phyloP scores from a whole-genome alignment of 1,140 invertebrate genomes.

The Matsumurasca onukii region DNA sequence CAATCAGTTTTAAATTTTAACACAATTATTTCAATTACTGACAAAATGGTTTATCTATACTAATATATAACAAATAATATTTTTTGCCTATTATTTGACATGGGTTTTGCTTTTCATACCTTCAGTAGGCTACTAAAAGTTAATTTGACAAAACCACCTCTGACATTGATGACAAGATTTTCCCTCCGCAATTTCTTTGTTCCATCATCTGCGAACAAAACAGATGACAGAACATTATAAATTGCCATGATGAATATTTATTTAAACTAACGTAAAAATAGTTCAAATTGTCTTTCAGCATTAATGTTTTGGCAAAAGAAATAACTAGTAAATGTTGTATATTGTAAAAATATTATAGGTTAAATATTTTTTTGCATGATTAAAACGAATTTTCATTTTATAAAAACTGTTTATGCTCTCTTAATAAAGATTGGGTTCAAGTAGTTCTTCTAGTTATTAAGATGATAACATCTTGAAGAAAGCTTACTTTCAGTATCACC shows the following conservation, averaged over 20 bases:
- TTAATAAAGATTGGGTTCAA: too few species aligned
- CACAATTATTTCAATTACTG: not conserved
- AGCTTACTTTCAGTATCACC: too few species aligned
- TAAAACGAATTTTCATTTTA: too few species aligned
- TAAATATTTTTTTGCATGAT: too few species aligned
- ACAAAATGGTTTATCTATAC: not conserved
- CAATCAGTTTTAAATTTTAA: not conserved
- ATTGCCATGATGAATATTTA: not conserved
- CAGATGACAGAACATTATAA: slow-evolving; percentile 30
- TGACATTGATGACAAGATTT: slow-evolving; percentile 13
- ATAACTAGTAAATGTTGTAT: not conserved
- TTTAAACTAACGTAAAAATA: not conserved
- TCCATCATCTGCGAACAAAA: slow-evolving; percentile 28
- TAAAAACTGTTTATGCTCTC: too few species aligned
- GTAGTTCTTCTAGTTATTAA: too few species aligned
- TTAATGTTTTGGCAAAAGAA: not conserved
- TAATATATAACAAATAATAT: not conserved
- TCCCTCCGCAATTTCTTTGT: slow-evolving; percentile 15
- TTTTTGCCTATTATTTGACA: not conserved
- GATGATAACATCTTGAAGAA: too few species aligned
- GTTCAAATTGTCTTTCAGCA: not conserved
- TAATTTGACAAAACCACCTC: not conserved
- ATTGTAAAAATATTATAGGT: not conserved
- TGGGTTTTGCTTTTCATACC: not conserved
- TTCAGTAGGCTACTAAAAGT: not conserved